Evolutionary conservation across 1,140 invertebrate genomes (phyloP).

Genomic region (Hycleus cichorii): DNA sequence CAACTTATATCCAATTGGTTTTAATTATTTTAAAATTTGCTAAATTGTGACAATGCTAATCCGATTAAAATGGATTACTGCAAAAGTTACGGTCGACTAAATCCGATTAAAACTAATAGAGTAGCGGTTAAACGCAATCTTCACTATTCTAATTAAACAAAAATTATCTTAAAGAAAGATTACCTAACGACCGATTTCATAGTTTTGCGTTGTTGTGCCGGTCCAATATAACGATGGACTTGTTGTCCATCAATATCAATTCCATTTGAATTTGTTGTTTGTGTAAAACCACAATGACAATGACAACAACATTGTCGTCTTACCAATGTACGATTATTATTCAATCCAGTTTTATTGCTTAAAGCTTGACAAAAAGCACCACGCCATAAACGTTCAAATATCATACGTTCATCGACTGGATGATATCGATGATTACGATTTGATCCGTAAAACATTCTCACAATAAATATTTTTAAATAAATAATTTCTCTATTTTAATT

Average conservation of each 20-base stretch:
- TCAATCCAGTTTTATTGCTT: slow-evolving; percentile 36
- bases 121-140: no score
- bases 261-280: slow-evolving; percentile 23
- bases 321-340: slow-evolving; percentile 27
- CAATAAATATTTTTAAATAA: not conserved
- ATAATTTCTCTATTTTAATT: no score
- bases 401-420: slow-evolving; percentile 45
- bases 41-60: no score
- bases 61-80: no score
- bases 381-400: slow-evolving; percentile 56
- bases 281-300: slow-evolving; percentile 28
- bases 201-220: slow-evolving; percentile 21
- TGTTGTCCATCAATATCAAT: no score
- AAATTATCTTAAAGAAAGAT: not conserved
- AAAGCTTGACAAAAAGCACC: slow-evolving; percentile 47
- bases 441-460: slow-evolving; percentile 24
- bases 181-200: slow-evolving; percentile 58
- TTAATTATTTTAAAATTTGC: no score
- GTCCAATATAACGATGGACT: slow-evolving; percentile 22
- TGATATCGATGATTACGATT: slow-evolving; percentile 34
- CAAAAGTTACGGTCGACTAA: no score
- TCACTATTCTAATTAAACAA: not conserved
- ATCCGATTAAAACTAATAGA: no score
- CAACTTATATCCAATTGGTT: no score
- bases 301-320: slow-evolving; percentile 42